Base-by-base conservation (phyloP, 92 coral and sea anemone genomes). In the Porites rus region DNA sequence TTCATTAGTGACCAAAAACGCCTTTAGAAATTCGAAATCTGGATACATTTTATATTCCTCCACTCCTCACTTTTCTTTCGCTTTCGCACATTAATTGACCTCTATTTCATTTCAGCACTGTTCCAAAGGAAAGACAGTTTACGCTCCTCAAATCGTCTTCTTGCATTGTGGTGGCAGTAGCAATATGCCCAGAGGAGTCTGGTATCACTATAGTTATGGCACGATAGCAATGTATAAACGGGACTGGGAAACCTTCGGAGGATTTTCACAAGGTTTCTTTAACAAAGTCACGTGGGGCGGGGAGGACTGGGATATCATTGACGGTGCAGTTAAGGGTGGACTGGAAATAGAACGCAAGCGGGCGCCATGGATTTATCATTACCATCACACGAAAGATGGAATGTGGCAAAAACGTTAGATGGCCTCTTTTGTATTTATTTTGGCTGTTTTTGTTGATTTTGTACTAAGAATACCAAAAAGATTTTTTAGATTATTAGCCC, bases 261-360 rank as follows among this genome's bases (percentile, higher is more conserved):
- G 93, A 69, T 87, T 86, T 76, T 79, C 84, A 12, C 21, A 65
- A 20, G 56, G 54, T 8, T 81, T 81, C n/a, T 38, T 10, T 7
- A 25, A 86, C 65, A 90, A 80, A 63, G 65, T 43, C 19, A 75
- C 80, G 14, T 90, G 93, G 93, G 93, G 93, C 68, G 93, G 93
- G 18, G 93, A 90, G 18, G 93, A 90, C 93, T 90, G 93, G 93
- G 91, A 90, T 24, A 59, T 90, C n/a, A 87, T 90, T 62, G 94
- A 91, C 60, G 51, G 83, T 21, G 87, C 89, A 28, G 91, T 91
- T 51, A 77, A 74, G 83, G 46, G 80, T 52, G 92, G 88, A 12
- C 86, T 91, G 28, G 94, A 91, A 80, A 81, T 72, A 53, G 94
- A 91, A 51, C 65, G 93, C 53, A 59, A 88, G 52, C 91, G 81